Evolutionary conservation across 2,797 vertebrate genomes (phyloP).

Genomic region (Chelonia mydas): DNA sequence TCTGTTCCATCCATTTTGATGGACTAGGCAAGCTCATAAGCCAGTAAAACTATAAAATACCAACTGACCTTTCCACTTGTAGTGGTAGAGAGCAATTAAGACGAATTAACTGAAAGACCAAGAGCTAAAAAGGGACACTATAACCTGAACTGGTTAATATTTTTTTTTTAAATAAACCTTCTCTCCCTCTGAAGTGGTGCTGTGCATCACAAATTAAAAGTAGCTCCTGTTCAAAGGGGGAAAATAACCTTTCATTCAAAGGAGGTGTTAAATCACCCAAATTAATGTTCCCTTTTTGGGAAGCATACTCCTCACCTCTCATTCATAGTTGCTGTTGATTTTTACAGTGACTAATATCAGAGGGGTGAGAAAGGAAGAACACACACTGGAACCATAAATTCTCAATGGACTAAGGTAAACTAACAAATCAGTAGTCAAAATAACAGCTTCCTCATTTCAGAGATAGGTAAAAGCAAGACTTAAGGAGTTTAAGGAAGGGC

Average conservation of each 20-base stretch:
- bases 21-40: constrained; percentile 4
- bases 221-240: background rate
- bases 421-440: background rate
- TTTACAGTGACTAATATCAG: background rate
- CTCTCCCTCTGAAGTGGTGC: background rate
- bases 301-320: background rate
- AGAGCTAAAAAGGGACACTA: background rate
- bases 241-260: background rate
- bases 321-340: background rate
- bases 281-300: background rate
- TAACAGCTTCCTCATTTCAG: background rate
- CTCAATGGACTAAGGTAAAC: background rate
- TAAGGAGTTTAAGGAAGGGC: background rate
- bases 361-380: background rate
- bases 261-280: background rate
- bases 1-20: constrained; percentile 39
- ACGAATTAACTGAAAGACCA: background rate
- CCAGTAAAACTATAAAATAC: background rate
- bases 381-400: background rate
- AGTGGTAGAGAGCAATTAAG: background rate
- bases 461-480: background rate
- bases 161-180: background rate
- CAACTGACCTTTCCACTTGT: constrained; percentile 28
- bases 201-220: background rate
- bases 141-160: background rate